Conservation (phyloP, 2,113 vertebrate genomes). For the Forbesichthys agassizii region DNA sequence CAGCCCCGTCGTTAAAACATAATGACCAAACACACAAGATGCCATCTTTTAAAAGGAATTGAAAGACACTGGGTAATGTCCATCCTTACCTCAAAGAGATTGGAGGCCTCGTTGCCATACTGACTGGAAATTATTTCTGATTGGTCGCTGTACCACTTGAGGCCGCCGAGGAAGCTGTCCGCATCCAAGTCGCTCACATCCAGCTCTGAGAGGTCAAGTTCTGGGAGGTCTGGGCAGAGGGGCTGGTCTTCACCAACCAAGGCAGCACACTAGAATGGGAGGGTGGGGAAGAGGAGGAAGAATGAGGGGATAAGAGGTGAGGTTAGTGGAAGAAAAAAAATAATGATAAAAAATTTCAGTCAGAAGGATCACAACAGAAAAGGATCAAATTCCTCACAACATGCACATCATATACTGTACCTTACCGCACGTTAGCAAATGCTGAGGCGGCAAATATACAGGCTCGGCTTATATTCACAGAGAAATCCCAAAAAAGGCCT, state of each 20-base stretch:
- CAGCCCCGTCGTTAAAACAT: neutral
- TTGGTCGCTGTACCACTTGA: slow-evolving; percentile 99
- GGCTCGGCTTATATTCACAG: no score
- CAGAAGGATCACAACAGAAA: slow-evolving; percentile 4
- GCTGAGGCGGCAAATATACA: no score
- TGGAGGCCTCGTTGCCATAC: slow-evolving; percentile 92
- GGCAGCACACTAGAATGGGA: slow-evolving; percentile 89
- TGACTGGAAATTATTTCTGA: slow-evolving; percentile 98
- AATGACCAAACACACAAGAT: neutral
- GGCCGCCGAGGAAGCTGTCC: slow-evolving; percentile 94
- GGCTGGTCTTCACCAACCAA: slow-evolving; percentile 99
- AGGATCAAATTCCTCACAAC: slow-evolving; percentile 1
- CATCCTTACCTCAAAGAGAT: slow-evolving; percentile 94
- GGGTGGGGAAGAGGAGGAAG: slow-evolving; percentile 22
- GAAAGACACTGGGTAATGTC: neutral
- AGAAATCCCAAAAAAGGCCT: no score
- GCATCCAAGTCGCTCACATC: slow-evolving; percentile 97
- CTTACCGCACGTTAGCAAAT: no score
- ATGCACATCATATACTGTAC: slow-evolving; percentile 13
- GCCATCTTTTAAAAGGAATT: neutral
- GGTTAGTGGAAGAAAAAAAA: no score
- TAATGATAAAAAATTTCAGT: neutral
- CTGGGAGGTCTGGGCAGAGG: slow-evolving; percentile 97
- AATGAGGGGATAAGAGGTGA: neutral
- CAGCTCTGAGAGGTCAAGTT: slow-evolving; percentile 99